Evolutionary conservation across 2,113 vertebrate genomes (phyloP), one percentile per base, ranked within the genome.

Genomic region (Nestor notabilis): DNA sequence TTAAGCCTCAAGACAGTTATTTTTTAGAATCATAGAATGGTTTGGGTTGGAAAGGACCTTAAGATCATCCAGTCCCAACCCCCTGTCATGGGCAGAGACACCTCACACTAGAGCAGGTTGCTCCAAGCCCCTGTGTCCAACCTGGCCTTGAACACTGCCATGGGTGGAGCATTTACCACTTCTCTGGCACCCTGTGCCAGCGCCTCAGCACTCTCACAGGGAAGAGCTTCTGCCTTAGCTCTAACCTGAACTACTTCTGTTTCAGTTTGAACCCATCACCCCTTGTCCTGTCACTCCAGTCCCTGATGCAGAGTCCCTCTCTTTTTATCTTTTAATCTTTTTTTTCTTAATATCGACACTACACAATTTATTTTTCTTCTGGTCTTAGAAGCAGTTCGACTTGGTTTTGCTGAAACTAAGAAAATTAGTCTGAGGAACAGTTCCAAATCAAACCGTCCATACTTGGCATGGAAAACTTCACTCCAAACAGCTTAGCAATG

Each of bases 381-480:
- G 37, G 16, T 25, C 43, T 50, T 61, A 74, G 16, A 71, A 52
- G 35, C 29, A 90, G 55, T n/a, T 78, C 53, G 35, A 88, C 65
- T n/a, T 75, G 52, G 9, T 95, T 95, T 89, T 87, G 52, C 39
- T 79, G 86, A 89, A 97, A 93, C 56, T 65, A 82, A 76, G 90
- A 89, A 94, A 96, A 94, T 79, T 28, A 84, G 52, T n/a, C 37
- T 6, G 83, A 95, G 72, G 86, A 95, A 72, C 21, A 71, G 60
- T 9, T 93, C 83, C 83, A 95, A 93, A 86, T 60, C 86, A 90
- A 93, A 60, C 58, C 71, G 83, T 95, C 96, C 94, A 89, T 95
- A 97, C 97, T 97, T 93, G 94, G 95, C 96, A 92, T 95, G 94
- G 95, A 97, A 97, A 97, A 95, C 90, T 95, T 92, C 72, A 89